These are phyloP conservation scores for Arizona elegans DNA, from an alignment of 2,113 vertebrate species.

Conservation along the genomic window DNA sequence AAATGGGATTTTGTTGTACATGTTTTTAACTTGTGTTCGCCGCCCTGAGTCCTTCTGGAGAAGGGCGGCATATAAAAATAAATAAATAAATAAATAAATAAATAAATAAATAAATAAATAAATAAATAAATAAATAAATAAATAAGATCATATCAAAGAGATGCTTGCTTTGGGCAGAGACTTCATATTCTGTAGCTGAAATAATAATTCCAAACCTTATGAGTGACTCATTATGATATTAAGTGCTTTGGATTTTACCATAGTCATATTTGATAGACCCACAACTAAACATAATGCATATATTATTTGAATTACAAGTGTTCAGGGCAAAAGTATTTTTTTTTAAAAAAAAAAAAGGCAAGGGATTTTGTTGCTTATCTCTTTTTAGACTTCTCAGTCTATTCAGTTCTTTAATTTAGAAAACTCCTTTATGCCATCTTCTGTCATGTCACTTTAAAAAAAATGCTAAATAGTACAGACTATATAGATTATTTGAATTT, in stretches of 20 bases:
- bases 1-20: no score
- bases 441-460: neutral
- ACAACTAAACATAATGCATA: neutral
- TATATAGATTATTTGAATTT: constrained; percentile 44
- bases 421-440: constrained; percentile 61
- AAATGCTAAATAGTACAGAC: constrained; percentile 1
- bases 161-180: constrained; percentile 48
- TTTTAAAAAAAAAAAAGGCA: neutral
- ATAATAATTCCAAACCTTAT: constrained; percentile 58
- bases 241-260: constrained; percentile 57
- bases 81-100: no score
- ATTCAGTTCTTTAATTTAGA: neutral
- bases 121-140: no score
- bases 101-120: no score
- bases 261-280: constrained; percentile 36
- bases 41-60: no score
- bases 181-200: constrained; percentile 64
- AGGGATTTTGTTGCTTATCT: neutral
- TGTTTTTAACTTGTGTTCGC: no score
- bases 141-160: constrained; percentile 2
- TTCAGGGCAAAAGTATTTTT: neutral
- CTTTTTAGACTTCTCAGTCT: neutral
- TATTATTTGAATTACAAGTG: neutral
- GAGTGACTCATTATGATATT: constrained; percentile 65
- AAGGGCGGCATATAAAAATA: no score